Evolutionary conservation across 2,113 vertebrate genomes (phyloP), one percentile per base, ranked within the genome.

Genomic region (Salvelinus alpinus): DNA sequence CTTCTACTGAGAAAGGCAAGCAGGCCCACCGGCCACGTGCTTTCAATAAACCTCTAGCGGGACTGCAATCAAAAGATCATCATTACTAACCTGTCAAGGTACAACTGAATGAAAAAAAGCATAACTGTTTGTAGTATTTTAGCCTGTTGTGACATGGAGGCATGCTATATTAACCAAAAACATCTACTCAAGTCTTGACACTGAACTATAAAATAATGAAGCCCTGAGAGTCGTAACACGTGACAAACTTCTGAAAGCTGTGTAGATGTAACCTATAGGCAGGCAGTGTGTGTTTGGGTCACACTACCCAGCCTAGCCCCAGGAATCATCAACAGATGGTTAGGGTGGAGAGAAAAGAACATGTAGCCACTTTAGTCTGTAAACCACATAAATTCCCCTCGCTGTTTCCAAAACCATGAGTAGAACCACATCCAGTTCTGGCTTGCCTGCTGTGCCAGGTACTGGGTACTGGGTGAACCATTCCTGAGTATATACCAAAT

Each of bases 331-430:
- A 88, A 81, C 87, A 88, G 85, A 88, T 82, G 85, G 86, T 88
- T 82, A 82, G 89, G 90, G 85, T 82, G 85, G 85, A 87, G 85
- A 83, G 86, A 80, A 89, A 14, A 25, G 25, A 90, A 91, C 88
- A 91, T 74, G 80, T 74, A 83, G 75, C 80, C 76, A 85, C 84
- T 92, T 91, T 79, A 79, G 85, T 84, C 84, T 78, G 20, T 69
- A 89, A 90, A 80, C 90, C 88, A 85, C 89, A 85, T 85, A 92
- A 81, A 89, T 91, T 91, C 80, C 78, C 78, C 82, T 31, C 82
- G 27, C 82, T 77, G 66, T 80, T 77, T 81, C 80, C 74, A 75
- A 79, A 80, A 72, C 74, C 29, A 68, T 81, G 75, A 72, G 60
- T 59, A 20, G 4, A 57, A 18, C 71, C 74, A 79, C 67, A 67